Percentiles rank a stretch among this genome's conserved stretches.
These are phyloP conservation scores for Diadema setosum DNA, from an alignment of 35 echinoderm and acorn worm genomes.

Conservation along the genomic window DNA sequence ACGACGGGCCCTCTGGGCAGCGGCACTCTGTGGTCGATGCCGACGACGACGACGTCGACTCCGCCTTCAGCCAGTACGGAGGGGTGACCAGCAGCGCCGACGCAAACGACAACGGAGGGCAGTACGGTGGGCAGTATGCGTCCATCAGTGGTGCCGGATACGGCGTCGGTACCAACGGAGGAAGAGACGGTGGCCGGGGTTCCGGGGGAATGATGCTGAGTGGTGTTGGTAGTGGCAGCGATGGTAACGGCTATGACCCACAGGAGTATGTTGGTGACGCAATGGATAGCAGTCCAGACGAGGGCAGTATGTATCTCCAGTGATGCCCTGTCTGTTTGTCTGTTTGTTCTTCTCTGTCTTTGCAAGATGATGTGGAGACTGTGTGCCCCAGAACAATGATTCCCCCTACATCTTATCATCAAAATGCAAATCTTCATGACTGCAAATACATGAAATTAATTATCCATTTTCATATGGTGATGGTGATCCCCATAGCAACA, in stretches of 20 bases:
- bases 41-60: constrained; percentile 79
- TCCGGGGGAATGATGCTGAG: background rate
- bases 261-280: constrained; percentile 10
- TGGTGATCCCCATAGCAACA: no score
- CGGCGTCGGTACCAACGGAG: constrained; percentile 21
- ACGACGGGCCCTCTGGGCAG: background rate
- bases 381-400: no score
- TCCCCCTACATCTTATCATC: no score
- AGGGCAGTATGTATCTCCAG: constrained; percentile 11
- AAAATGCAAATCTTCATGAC: no score
- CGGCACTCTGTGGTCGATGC: constrained; percentile 27
- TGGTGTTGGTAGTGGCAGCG: background rate
- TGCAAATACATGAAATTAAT: no score
- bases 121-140: constrained; percentile 35
- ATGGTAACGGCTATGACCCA: background rate
- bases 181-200: background rate
- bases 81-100: constrained; percentile 8
- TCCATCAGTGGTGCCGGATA: background rate
- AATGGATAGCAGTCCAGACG: background rate
- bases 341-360: no score
- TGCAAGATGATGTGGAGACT: no score
- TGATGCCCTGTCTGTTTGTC: no score
- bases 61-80: constrained; percentile 76
- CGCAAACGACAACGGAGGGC: background rate
- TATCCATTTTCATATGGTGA: no score